Percentiles rank a stretch among this genome's conserved stretches.
phyloP scores from a whole-genome alignment of 1,140 invertebrate genomes.

The Calycopis cecrops region DNA sequence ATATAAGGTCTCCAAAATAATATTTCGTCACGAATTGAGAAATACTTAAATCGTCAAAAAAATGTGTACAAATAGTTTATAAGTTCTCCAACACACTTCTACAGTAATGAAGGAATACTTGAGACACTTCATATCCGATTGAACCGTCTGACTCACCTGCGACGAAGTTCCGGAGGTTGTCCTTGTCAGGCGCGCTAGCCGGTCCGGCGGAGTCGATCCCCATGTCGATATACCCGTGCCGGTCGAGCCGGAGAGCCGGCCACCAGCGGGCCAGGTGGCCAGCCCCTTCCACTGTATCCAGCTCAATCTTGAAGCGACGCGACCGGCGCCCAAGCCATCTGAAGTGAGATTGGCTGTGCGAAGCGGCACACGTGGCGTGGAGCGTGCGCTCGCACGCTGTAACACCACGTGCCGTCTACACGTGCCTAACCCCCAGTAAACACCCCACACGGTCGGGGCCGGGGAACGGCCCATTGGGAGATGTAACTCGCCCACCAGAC shows the following conservation, averaged over 20 bases:
- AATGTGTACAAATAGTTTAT: too few species aligned
- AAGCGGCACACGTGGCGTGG: constrained; percentile 32
- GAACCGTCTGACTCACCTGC: too few species aligned
- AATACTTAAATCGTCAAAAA: too few species aligned
- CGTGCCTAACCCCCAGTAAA: constrained; percentile 24
- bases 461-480: too few species aligned
- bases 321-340: constrained; percentile 40
- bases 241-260: constrained; percentile 46
- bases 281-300: constrained; percentile 23
- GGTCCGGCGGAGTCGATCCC: constrained; percentile 36
- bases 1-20: too few species aligned
- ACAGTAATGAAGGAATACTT: too few species aligned
- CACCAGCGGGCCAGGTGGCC: constrained; percentile 36
- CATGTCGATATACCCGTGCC: constrained; percentile 63
- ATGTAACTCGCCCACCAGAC: too few species aligned
- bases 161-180: too few species aligned
- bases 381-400: constrained; percentile 36
- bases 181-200: constrained; percentile 11
- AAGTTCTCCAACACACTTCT: too few species aligned
- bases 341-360: constrained; percentile 43
- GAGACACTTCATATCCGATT: too few species aligned
- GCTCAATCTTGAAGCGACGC: constrained; percentile 47
- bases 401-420: constrained; percentile 29
- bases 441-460: constrained; percentile 23
- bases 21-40: too few species aligned